phyloP scores from a whole-genome alignment of 2,797 vertebrate species.

The Anguilla megastoma region DNA sequence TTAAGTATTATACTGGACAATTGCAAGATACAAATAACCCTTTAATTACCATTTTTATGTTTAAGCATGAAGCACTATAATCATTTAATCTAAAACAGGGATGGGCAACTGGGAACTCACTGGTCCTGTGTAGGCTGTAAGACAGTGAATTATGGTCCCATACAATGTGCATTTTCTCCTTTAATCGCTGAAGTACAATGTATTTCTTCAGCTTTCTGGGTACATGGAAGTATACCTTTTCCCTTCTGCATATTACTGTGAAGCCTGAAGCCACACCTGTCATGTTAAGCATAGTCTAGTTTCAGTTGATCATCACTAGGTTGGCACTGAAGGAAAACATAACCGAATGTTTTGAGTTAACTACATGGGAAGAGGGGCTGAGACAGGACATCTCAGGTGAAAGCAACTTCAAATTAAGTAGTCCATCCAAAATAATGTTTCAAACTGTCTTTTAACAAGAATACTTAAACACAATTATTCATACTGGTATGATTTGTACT shows the following conservation, averaged over 20 bases:
- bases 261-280: not conserved
- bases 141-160: not conserved
- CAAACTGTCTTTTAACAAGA: not conserved
- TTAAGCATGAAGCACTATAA: not conserved
- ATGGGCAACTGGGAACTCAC: not conserved
- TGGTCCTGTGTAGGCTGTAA: not conserved
- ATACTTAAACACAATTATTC: not conserved
- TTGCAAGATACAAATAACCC: not conserved
- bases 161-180: not conserved
- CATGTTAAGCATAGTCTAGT: not conserved
- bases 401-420: not conserved
- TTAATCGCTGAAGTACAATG: not conserved
- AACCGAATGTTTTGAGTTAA: not conserved
- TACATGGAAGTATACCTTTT: not conserved
- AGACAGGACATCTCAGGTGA: not conserved
- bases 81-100: not conserved
- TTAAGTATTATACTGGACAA: not conserved
- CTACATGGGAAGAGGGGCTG: not conserved
- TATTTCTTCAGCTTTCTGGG: not conserved
- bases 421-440: not conserved
- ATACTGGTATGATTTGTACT: not conserved
- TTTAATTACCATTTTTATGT: not conserved
- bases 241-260: not conserved
- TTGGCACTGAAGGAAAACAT: not conserved
- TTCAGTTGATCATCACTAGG: not conserved